Evolutionary conservation across 1,140 invertebrate genomes (phyloP), one percentile per base, ranked within the genome.

Genomic region (Tenebrio molitor): DNA sequence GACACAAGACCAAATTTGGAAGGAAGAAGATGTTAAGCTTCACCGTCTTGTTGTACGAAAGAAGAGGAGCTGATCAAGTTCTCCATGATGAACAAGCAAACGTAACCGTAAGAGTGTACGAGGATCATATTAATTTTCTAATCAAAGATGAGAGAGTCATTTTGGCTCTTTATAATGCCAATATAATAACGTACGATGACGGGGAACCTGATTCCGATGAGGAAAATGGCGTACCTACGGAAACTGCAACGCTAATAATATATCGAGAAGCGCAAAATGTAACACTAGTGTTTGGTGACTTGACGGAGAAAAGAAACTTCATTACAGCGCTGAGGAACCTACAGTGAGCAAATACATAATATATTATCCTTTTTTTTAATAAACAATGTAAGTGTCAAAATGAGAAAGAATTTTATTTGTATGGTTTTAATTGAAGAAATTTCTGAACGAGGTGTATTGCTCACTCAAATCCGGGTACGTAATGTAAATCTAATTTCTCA

Each of bases 181-280:
- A 66, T 23, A 66, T 66, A 66, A 10, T 19, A 42, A 15, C 7
- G 36, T 66, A n/a, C 14, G 64, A 66, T 66, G 64, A 66, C 16
- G 64, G 64, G 36, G 64, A 66, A 42, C 64, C 64, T 7, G 64
- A 66, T 14, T 66, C 64, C 36, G 64, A 66, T 66, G 64, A 66
- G 8, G 64, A 66, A 3, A 42, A 66, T 66, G 36, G 12, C 5
- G 12, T n/a, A 66, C 64, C 17, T n/a, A 41, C 16, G 23, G 5
- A n/a, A 66, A 66, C 19, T 21, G 19, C 17, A 66, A 66, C 34
- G 10, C 36, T 66, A 12, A 23, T 15, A 41, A 66, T 66, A n/a
- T 66, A 66, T 15, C 15, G 19, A 66, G 64, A 12, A 66, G 19
- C 64, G 2, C 15, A 66, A 66, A 66, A 10, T 66, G 33, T 66